These are phyloP conservation scores for Geophilus truncorum DNA, from an alignment of 2,888 invertebrate genomes.

Conservation along the genomic window DNA sequence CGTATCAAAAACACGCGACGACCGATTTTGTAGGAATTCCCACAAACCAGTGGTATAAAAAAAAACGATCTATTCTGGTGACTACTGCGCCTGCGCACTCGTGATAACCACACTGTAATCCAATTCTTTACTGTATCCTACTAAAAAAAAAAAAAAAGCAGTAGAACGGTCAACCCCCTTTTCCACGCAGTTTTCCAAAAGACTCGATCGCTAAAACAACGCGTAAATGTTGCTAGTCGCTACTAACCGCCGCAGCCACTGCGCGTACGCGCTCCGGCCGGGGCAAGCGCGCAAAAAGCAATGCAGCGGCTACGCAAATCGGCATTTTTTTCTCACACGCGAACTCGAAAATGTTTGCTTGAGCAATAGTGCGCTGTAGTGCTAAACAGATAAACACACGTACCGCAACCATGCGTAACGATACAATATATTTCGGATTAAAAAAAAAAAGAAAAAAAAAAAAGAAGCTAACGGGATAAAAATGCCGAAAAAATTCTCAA, in stretches of 20 bases:
- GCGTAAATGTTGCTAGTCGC: not conserved
- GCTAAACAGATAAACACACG: not conserved
- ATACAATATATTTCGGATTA: not conserved
- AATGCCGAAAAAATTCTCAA: not conserved
- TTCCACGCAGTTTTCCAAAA: not conserved
- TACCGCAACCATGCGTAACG: not conserved
- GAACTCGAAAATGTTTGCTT: not conserved
- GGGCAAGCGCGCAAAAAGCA: not conserved
- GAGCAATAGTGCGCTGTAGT: not conserved
- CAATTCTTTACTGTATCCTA: not conserved
- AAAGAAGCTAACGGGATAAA: not conserved
- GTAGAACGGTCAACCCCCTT: not conserved
- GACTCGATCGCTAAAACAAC: not conserved
- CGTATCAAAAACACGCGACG: not conserved
- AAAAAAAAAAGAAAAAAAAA: not conserved
- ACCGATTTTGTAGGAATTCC: not conserved
- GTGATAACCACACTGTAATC: not conserved
- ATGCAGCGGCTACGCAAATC: not conserved
- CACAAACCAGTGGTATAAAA: not conserved
- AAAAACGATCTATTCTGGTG: not conserved
- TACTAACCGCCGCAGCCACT: not conserved
- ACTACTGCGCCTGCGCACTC: slow-evolving; percentile 15
- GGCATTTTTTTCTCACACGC: not conserved
- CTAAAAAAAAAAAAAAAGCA: not conserved
- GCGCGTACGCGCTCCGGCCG: not conserved